Conservation (phyloP, 2,113 vertebrate genomes). For the Zosterops borbonicus region DNA sequence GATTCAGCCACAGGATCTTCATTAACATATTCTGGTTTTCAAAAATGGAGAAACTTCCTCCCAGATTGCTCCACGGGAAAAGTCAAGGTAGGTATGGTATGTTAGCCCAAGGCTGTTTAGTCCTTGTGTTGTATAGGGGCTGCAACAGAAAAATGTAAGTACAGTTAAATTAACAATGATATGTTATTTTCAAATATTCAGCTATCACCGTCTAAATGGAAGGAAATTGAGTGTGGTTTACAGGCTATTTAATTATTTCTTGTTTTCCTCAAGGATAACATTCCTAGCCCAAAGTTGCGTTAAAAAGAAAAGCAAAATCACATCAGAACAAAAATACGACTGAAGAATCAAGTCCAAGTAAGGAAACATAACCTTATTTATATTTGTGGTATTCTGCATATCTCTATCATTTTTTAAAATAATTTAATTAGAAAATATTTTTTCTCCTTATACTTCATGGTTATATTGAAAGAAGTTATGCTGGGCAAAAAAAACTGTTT, state of each 20-base stretch:
- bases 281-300: rapidly evolving
- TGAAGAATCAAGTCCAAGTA: not conserved
- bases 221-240: not conserved
- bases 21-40: not conserved
- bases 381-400: not conserved
- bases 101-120: not conserved
- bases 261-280: not conserved
- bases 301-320: not conserved
- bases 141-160: not conserved
- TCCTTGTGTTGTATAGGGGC: not conserved
- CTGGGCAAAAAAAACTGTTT: not conserved
- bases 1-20: not conserved
- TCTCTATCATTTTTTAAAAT: not conserved
- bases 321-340: not conserved
- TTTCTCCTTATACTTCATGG: not conserved
- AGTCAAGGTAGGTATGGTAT: not conserved
- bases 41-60: not conserved
- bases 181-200: not conserved
- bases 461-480: not conserved
- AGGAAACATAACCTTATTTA: not conserved
- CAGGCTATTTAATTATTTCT: not conserved
- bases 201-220: not conserved
- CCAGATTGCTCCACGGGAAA: not conserved
- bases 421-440: not conserved
- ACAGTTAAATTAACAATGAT: not conserved